Evolutionary conservation across 2,113 vertebrate species (phyloP).

Genomic region (Phylloscopus trochilus): DNA sequence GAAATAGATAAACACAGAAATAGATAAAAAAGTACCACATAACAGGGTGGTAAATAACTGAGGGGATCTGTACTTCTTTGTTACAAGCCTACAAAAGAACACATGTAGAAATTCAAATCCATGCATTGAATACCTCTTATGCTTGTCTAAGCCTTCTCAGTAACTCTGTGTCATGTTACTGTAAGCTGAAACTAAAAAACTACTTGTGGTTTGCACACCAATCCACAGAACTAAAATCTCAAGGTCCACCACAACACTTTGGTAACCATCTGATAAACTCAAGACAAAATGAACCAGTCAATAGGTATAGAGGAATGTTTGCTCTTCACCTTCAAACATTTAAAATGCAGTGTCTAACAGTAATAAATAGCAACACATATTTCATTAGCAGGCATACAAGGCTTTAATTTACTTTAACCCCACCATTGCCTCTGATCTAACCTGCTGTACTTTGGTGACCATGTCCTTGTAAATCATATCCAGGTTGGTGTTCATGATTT

Average conservation of each 20-base stretch:
- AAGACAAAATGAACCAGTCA: neutral
- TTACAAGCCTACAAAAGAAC: neutral
- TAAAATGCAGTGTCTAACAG: neutral
- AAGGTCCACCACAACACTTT: neutral
- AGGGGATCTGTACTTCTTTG: neutral
- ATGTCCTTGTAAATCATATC: constrained; percentile 88
- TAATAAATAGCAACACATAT: neutral
- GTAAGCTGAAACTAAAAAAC: neutral
- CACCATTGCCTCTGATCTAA: constrained; percentile 34
- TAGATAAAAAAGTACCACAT: neutral
- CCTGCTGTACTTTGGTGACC: constrained; percentile 95
- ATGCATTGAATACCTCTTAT: neutral
- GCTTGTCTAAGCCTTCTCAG: neutral
- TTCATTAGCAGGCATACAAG: neutral
- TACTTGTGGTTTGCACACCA: neutral
- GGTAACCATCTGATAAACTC: neutral
- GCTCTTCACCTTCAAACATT: neutral
- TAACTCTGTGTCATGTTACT: neutral
- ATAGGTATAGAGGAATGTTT: neutral
- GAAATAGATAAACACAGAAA: too few species aligned
- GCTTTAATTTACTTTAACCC: neutral
- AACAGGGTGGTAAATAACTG: neutral
- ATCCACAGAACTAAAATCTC: neutral
- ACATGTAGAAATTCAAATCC: neutral
- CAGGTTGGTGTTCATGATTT: constrained; percentile 86